phyloP scores from a whole-genome alignment of 2,888 invertebrate genomes.

The Acleris laterana region DNA sequence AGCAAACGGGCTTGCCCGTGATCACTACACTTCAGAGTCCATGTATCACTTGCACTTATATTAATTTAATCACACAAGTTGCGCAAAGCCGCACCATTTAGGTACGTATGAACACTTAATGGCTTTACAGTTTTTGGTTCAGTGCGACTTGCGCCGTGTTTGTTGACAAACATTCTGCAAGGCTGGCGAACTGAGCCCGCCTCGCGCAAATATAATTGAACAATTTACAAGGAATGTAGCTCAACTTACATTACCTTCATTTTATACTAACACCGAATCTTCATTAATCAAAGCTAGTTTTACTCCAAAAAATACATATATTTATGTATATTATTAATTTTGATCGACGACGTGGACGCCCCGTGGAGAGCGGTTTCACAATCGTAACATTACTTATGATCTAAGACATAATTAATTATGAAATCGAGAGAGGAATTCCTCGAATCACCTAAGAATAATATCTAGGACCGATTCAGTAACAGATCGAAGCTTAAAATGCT shows the following conservation, averaged over 20 bases:
- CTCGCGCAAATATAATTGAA: conserved; percentile 56
- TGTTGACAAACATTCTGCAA: conserved; percentile 7
- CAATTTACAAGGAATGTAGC: conserved; percentile 73
- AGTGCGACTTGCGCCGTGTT: not conserved
- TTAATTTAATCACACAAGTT: not conserved
- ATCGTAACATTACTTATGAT: conserved; percentile 48
- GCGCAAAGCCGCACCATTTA: not conserved
- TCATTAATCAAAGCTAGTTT: conserved; percentile 60
- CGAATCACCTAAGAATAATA: conserved; percentile 28
- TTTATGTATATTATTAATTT: conserved; percentile 47
- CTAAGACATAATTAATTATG: conserved; percentile 46
- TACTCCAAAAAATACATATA: conserved; percentile 57
- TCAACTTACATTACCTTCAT: conserved; percentile 69
- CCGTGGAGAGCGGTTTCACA: conserved; percentile 47
- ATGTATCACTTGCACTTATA: no score
- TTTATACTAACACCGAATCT: conserved; percentile 62
- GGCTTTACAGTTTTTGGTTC: not conserved
- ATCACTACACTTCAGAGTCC: no score
- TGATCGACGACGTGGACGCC: conserved; percentile 47
- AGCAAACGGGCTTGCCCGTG: conserved; percentile 3
- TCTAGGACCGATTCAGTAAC: conserved; percentile 23
- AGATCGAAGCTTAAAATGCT: conserved; percentile 26
- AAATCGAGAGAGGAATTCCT: conserved; percentile 36
- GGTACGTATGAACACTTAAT: not conserved
- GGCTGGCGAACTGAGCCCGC: conserved; percentile 35